A percentile compares a stretch with the other conserved stretches of the same genome.
phyloP scores from a whole-genome alignment of 2,797 vertebrate genomes.

The Gobio occitaniae region DNA sequence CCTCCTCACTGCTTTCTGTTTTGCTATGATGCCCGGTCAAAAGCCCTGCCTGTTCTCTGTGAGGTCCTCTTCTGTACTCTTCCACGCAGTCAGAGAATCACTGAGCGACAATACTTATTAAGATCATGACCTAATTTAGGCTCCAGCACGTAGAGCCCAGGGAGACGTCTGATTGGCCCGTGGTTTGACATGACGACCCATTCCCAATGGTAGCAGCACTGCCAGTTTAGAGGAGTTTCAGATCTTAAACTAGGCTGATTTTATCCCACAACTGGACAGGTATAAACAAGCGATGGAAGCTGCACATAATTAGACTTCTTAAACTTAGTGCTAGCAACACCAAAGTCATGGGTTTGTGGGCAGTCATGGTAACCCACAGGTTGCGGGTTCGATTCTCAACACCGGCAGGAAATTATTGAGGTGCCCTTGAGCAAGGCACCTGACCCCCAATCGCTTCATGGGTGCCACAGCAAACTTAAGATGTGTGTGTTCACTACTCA shows the following conservation, averaged over 20 bases:
- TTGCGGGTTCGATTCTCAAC: background rate
- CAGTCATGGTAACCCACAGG: background rate
- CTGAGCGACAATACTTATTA: conserved; percentile 60
- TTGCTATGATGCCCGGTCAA: conserved; percentile 56
- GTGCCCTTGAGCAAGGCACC: background rate
- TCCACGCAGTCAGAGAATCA: conserved; percentile 31
- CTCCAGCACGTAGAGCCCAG: conserved; percentile 45
- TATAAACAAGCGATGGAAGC: conserved; percentile 21
- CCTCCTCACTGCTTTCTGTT: conserved; percentile 67
- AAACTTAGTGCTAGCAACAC: background rate
- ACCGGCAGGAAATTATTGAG: background rate
- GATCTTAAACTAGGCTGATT: conserved; percentile 42
- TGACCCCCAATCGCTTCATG: background rate
- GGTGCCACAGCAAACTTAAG: background rate
- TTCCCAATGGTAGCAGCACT: conserved; percentile 53
- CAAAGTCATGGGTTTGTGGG: background rate
- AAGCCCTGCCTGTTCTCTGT: conserved; percentile 67
- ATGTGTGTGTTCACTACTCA: background rate
- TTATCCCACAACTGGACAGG: conserved; percentile 18
- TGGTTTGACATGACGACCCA: conserved; percentile 56
- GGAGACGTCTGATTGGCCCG: conserved; percentile 64
- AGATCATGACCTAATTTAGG: conserved; percentile 67
- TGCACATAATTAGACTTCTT: background rate
- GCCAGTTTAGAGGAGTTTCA: conserved; percentile 48
- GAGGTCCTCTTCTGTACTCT: conserved; percentile 68